Evolutionary conservation across 2,113 vertebrate genomes (phyloP).

Genomic region (Megalops atlanticus): DNA sequence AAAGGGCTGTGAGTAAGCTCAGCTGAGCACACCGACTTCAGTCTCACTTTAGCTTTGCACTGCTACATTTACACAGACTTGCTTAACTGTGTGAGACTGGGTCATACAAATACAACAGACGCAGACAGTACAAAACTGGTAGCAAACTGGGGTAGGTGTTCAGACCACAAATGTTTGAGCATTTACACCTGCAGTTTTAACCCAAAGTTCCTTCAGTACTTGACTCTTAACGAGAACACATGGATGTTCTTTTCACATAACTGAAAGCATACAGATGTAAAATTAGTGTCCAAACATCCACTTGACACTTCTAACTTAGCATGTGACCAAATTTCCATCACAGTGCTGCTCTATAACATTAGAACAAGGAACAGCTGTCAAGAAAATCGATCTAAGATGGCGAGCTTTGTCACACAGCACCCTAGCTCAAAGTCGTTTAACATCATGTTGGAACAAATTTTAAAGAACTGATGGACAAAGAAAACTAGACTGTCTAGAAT

Average conservation of each 20-base stretch:
- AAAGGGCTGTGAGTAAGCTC: background rate
- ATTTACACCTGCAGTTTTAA: too few species aligned
- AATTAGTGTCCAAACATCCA: background rate
- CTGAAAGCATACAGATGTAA: background rate
- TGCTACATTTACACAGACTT: too few species aligned
- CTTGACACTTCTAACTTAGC: background rate
- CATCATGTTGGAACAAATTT: background rate
- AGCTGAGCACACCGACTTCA: background rate
- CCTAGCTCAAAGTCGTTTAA: background rate
- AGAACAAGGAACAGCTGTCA: background rate
- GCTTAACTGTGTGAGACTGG: too few species aligned
- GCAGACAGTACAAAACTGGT: too few species aligned
- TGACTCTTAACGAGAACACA: too few species aligned
- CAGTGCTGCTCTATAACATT: background rate
- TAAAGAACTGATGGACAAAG: background rate
- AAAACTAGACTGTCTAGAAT: background rate
- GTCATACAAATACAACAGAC: too few species aligned
- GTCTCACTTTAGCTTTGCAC: background rate
- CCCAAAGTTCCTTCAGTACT: too few species aligned
- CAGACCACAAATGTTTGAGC: too few species aligned
- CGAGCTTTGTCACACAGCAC: background rate
- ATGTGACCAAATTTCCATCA: background rate
- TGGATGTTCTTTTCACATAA: too few species aligned
- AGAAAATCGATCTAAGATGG: background rate
- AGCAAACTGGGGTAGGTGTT: too few species aligned